Evolutionary conservation across 2,888 invertebrate genomes (phyloP), one percentile per base, ranked within the genome.

Genomic region (Thereva nobilitata): DNA sequence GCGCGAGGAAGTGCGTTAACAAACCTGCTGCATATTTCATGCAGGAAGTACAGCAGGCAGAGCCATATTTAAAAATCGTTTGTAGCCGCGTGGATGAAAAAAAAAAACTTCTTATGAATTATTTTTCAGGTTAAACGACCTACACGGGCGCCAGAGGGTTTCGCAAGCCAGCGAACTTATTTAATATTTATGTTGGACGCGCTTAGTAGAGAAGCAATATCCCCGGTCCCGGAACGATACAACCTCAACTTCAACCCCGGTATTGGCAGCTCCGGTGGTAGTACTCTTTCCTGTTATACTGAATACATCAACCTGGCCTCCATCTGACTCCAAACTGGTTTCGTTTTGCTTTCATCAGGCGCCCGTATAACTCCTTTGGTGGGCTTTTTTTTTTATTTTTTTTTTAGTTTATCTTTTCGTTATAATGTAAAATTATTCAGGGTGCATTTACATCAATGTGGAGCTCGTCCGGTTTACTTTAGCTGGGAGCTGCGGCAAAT

Each of bases 391-490:
- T 61, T 61, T 61, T 50, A 50, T 50, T 50, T 61, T 49, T 61
- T 61, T 9, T 40, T 23, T 40, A 45, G 23, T 35, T 61, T 59
- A 41, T 61, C 34, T 34, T 40, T 61, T 59, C n/a, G 5, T 50
- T 61, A 61, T 40, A 61, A 50, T 61, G 61, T 61, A 61, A 61
- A 61, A 50, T 61, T 61, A 61, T 61, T 61, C 61, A 5, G 45
- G 50, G 61, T 41, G 50, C 41, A 61, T 61, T 61, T 61, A 61
- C 61, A 61, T 61, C 61, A 50, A 61, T 50, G 61, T 50, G 50
- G 50, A 41, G 41, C 50, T 23, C 41, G 41, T 50, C 50, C 23
- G 23, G 23, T 23, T 23, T 23, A 23, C 23, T 23, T 23, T 23
- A 23, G 23, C 23, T 23, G 23, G 23, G 23, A 23, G 23, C 23